Evolutionary conservation across 2,888 invertebrate species (phyloP).

Genomic region (Andrena flavipes): DNA sequence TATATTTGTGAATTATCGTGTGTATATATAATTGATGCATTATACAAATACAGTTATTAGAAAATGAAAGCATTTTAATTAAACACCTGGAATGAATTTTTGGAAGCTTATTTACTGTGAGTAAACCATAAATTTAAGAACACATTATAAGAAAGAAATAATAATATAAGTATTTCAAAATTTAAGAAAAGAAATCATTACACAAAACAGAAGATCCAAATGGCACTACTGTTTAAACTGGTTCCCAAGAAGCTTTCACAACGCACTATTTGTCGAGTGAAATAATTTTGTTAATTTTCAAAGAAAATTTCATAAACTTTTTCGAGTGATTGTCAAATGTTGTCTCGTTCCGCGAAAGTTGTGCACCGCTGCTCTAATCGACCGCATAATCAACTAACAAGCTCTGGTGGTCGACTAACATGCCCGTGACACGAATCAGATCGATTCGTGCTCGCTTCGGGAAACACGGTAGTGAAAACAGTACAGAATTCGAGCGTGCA

Average conservation of each 20-base stretch:
- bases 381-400: constrained; percentile 2
- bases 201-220: too few relatives aligned
- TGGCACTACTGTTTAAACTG: too few relatives aligned
- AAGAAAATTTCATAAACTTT: not conserved
- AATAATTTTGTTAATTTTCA: too few relatives aligned
- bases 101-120: not conserved
- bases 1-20: constrained; percentile 33
- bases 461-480: constrained; percentile 43
- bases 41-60: constrained; percentile 7
- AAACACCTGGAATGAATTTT: not conserved
- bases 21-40: constrained; percentile 26
- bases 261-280: too few relatives aligned
- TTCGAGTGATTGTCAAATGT: not conserved
- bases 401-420: constrained; percentile 20
- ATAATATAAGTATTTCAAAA: too few relatives aligned
- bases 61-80: constrained; percentile 10
- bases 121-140: too few relatives aligned
- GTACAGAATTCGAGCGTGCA: constrained; percentile 3
- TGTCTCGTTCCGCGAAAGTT: not conserved
- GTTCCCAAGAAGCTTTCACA: too few relatives aligned
- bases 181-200: too few relatives aligned
- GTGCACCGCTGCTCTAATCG: constrained; percentile 27
- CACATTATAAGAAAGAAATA: too few relatives aligned
- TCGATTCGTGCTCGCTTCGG: constrained; percentile 25
- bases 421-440: constrained; percentile 49